These are phyloP conservation scores for Sebastes miniatus DNA, from an alignment of 2,797 vertebrate genomes.

Conservation along the genomic window DNA sequence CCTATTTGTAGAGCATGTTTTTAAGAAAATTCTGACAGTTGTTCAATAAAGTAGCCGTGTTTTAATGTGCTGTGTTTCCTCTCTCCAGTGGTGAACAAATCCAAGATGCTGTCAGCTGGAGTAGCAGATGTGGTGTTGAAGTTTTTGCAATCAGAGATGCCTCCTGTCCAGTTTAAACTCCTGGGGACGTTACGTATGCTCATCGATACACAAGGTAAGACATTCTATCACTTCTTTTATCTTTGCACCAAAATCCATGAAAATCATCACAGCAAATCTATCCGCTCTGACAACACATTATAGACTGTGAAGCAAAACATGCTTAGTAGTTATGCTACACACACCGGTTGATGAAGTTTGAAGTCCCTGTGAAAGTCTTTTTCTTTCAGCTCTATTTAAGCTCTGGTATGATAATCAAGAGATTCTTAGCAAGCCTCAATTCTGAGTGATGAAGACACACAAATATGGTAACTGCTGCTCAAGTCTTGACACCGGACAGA, in stretches of 20 bases:
- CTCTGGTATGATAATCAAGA: neutral
- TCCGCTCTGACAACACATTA: neutral
- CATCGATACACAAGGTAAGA: conserved; percentile 95
- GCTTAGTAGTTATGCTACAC: neutral
- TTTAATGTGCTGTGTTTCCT: neutral
- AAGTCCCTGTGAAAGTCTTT: no score
- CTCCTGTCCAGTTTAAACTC: conserved; percentile 97
- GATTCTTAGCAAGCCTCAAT: neutral
- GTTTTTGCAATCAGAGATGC: conserved; percentile 98
- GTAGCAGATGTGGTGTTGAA: conserved; percentile 95
- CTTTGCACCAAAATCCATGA: neutral
- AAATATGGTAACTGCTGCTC: neutral
- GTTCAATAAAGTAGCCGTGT: neutral
- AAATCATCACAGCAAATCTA: neutral
- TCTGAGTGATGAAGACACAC: neutral
- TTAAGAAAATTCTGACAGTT: no score
- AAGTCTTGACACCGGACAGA: neutral
- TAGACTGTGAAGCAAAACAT: neutral
- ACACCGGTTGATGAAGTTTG: no score
- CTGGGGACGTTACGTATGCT: conserved; percentile 98
- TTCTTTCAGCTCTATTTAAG: no score
- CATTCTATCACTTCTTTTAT: neutral
- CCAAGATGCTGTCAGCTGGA: conserved; percentile 96
- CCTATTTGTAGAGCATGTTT: no score
- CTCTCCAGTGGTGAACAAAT: conserved; percentile 93